These are phyloP conservation scores for Agapostemon virescens DNA, from an alignment of 2,888 invertebrate genomes.

Conservation along the genomic window DNA sequence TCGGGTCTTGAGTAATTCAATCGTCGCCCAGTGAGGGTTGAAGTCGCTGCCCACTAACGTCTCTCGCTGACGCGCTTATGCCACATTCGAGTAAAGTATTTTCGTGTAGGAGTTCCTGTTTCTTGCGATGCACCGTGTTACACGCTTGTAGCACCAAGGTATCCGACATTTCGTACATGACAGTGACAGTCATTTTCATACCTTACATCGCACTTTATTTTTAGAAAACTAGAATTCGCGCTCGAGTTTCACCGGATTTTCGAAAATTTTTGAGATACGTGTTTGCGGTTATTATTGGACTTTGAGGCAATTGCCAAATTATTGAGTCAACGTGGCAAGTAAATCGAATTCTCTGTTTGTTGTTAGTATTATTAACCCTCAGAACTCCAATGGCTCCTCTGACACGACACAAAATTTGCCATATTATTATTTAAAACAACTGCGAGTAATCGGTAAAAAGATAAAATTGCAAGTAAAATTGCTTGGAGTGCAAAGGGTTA, in stretches of 20 bases:
- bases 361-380: neutral
- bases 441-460: too few relatives aligned
- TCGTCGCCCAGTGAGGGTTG: neutral
- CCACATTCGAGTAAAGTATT: conserved; percentile 1
- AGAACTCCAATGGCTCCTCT: too few relatives aligned
- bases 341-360: neutral
- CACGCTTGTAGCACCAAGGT: neutral
- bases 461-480: too few relatives aligned
- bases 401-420: too few relatives aligned
- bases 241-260: neutral
- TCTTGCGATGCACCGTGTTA: neutral
- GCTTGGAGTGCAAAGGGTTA: too few relatives aligned
- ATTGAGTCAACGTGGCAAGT: neutral
- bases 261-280: neutral
- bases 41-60: neutral
- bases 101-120: neutral
- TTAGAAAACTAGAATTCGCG: neutral
- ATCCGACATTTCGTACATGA: neutral
- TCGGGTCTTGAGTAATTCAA: neutral
- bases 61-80: neutral
- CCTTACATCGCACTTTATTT: neutral
- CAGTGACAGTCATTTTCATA: neutral
- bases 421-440: too few relatives aligned
- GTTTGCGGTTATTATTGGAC: neutral
- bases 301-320: neutral